A percentile compares a stretch with the other conserved stretches of the same genome.
These are phyloP conservation scores for Myocastor coypus DNA, from an alignment of 2,113 vertebrate genomes.

Conservation along the genomic window DNA sequence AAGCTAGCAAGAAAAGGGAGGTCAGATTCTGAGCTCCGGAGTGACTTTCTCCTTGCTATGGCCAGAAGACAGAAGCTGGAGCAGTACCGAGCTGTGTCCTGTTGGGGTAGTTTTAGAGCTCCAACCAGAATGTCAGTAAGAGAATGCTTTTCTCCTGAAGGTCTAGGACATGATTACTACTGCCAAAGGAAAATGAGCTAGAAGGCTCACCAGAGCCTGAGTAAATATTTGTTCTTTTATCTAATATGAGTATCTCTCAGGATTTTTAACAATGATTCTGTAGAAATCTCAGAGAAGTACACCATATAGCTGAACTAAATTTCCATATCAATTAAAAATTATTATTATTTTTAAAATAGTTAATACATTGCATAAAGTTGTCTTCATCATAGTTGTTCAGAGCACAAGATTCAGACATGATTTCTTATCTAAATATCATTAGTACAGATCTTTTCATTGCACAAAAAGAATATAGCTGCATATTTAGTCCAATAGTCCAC, in stretches of 20 bases:
- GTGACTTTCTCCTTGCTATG: neutral
- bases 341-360: too few relatives aligned
- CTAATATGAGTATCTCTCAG: neutral
- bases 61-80: conserved; percentile 48
- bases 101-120: neutral
- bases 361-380: too few relatives aligned
- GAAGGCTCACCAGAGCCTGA: neutral
- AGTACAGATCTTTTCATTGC: too few relatives aligned
- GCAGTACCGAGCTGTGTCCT: neutral
- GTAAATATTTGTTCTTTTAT: conserved; percentile 36
- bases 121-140: neutral
- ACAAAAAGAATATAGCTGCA: too few relatives aligned
- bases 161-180: neutral
- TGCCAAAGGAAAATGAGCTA: neutral
- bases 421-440: too few relatives aligned
- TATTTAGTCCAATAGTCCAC: too few relatives aligned
- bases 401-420: too few relatives aligned
- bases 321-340: neutral
- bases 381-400: too few relatives aligned
- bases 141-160: neutral
- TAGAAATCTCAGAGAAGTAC: conserved; percentile 23
- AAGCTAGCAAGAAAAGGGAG: conserved; percentile 39
- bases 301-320: neutral
- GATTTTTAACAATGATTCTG: conserved; percentile 1
- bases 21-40: conserved; percentile 50